Percentiles rank a stretch among this genome's conserved stretches.
phyloP scores from a whole-genome alignment of 2,888 invertebrate species.

The Dynastes tityus region DNA sequence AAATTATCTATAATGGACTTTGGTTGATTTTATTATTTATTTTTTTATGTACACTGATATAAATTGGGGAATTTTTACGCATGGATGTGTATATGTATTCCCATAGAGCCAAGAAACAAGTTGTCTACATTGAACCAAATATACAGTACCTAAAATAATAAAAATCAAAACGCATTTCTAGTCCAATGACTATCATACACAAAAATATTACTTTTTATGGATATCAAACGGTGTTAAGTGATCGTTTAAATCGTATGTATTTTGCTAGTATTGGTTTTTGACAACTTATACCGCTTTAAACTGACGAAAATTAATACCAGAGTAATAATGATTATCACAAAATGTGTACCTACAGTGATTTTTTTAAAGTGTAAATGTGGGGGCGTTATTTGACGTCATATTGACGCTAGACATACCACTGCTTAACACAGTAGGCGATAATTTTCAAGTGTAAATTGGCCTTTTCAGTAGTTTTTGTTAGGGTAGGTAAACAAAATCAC shows the following conservation, averaged over 20 bases:
- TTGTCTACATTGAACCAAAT: too few species aligned
- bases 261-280: background rate
- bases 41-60: too few species aligned
- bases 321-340: conserved; percentile 31
- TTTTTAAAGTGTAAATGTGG: conserved; percentile 55
- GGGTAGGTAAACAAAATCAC: conserved; percentile 41
- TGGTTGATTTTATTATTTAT: too few species aligned
- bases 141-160: too few species aligned
- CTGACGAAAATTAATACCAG: conserved; percentile 24
- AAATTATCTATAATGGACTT: too few species aligned
- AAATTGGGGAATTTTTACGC: too few species aligned
- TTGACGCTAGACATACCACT: conserved; percentile 62
- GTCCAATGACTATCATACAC: background rate
- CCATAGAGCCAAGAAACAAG: too few species aligned
- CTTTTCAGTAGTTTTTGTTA: conserved; percentile 42
- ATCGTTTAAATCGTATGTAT: background rate
- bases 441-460: conserved; percentile 57
- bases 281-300: background rate
- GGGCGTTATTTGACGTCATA: conserved; percentile 62
- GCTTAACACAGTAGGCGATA: conserved; percentile 55
- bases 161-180: background rate
- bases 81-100: too few species aligned
- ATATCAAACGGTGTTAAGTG: background rate
- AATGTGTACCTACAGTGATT: conserved; percentile 44
- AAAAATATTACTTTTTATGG: conserved; percentile 28